Conservation (phyloP, 2,888 invertebrate species). For the Brachyopa scutellaris region DNA sequence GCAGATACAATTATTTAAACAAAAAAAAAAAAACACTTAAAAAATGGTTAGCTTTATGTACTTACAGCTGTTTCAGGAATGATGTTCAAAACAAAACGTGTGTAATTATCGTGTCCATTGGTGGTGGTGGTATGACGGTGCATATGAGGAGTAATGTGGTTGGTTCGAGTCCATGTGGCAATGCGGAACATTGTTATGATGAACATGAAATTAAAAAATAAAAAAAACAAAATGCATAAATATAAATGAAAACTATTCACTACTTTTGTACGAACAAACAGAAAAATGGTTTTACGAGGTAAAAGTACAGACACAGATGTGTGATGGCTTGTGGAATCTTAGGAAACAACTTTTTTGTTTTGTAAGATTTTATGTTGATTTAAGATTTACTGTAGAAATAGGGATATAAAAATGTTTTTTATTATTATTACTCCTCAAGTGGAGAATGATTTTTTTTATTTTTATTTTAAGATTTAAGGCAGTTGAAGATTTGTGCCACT, state of each 20-base stretch:
- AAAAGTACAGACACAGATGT: too few species aligned
- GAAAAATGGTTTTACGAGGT: too few species aligned
- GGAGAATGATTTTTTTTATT: too few species aligned
- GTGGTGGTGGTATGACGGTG: constrained; percentile 20
- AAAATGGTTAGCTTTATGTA: constrained; percentile 19
- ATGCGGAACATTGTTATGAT: constrained; percentile 48
- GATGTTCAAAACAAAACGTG: constrained; percentile 55
- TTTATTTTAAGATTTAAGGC: too few species aligned
- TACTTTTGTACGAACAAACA: too few species aligned
- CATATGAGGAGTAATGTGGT: constrained; percentile 19
- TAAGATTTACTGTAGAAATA: too few species aligned
- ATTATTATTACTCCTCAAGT: too few species aligned
- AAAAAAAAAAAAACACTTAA: not conserved
- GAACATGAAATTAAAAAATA: constrained; percentile 59
- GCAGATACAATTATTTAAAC: constrained; percentile 21
- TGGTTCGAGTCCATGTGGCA: constrained; percentile 20
- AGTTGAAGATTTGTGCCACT: too few species aligned
- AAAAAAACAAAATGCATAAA: constrained; percentile 12
- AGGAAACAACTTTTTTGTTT: too few species aligned
- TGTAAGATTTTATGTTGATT: too few species aligned
- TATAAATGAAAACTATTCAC: not conserved
- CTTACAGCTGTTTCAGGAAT: constrained; percentile 66
- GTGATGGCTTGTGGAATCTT: too few species aligned
- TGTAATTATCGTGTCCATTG: constrained; percentile 50
- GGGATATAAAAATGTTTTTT: too few species aligned